Percentiles rank a stretch among this genome's conserved stretches.
These are phyloP conservation scores for Maniola jurtina DNA, from an alignment of 1,140 invertebrate species.

Conservation along the genomic window DNA sequence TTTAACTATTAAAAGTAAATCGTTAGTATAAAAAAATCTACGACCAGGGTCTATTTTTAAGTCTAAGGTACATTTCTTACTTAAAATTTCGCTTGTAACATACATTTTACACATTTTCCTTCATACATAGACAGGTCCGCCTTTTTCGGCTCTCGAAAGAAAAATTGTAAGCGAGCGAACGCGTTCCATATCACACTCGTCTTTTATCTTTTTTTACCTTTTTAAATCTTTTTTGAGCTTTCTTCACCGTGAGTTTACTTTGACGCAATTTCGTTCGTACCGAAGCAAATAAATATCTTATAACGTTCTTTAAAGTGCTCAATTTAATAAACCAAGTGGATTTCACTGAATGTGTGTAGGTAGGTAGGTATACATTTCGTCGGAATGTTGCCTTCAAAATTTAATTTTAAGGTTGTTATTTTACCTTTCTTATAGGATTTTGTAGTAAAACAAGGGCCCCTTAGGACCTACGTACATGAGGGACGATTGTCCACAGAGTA, in stretches of 20 bases:
- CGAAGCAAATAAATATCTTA: slow-evolving; percentile 13
- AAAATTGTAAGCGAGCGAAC: slow-evolving; percentile 39
- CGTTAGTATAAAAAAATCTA: too few species aligned
- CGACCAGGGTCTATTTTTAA: too few species aligned
- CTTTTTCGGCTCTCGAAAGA: slow-evolving; percentile 37
- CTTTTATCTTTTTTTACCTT: slow-evolving; percentile 31
- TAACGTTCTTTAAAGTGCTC: slow-evolving; percentile 17
- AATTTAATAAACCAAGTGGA: slow-evolving; percentile 1
- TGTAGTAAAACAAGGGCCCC: too few species aligned
- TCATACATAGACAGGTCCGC: slow-evolving; percentile 25
- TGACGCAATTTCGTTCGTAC: slow-evolving; percentile 37
- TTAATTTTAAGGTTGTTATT: too few species aligned
- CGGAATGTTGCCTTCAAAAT: too few species aligned
- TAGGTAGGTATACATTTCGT: slow-evolving; percentile 1
- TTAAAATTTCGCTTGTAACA: too few species aligned
- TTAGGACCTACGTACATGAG: too few species aligned
- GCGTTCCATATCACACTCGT: slow-evolving; percentile 46
- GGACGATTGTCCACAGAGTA: too few species aligned
- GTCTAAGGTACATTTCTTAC: too few species aligned
- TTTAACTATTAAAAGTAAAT: too few species aligned
- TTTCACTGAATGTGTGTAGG: neutral
- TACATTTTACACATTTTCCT: slow-evolving; percentile 13
- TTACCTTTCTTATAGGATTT: too few species aligned
- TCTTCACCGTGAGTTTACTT: slow-evolving; percentile 41
- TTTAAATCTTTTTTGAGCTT: slow-evolving; percentile 46